Evolutionary conservation across 1,140 invertebrate species (phyloP).

Genomic region (Drosophila novamexicana): DNA sequence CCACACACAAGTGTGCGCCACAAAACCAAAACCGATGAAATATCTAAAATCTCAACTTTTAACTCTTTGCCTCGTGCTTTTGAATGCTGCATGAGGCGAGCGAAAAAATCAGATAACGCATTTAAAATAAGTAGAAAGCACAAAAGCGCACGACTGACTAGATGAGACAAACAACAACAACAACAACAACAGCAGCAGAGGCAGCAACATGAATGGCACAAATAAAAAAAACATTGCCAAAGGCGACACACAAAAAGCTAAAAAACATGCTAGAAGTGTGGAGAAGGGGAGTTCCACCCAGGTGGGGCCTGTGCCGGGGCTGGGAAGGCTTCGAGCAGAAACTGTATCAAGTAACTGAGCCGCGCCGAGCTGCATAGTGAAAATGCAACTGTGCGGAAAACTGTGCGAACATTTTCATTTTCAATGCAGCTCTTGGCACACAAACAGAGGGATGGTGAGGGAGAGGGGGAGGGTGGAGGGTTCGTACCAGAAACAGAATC

Average conservation of each 20-base stretch:
- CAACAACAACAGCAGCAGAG: slow-evolving; percentile 22
- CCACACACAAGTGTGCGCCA: not conserved
- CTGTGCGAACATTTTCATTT: slow-evolving; percentile 83
- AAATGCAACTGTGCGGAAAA: slow-evolving; percentile 82
- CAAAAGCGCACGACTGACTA: slow-evolving; percentile 77
- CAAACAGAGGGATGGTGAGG: slow-evolving; percentile 21
- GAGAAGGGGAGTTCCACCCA: too few relatives aligned
- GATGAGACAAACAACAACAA: slow-evolving; percentile 46
- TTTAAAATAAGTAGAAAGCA: slow-evolving; percentile 77
- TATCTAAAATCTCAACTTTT: slow-evolving; percentile 67
- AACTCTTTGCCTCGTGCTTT: slow-evolving; percentile 60
- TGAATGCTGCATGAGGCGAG: slow-evolving; percentile 73
- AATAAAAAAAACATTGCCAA: slow-evolving; percentile 48
- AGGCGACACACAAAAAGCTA: slow-evolving; percentile 42
- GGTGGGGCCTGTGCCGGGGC: too few relatives aligned
- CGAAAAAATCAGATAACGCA: slow-evolving; percentile 75
- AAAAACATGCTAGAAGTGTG: slow-evolving; percentile 15
- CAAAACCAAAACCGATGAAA: not conserved
- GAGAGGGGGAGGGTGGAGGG: slow-evolving; percentile 15
- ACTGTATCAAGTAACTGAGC: slow-evolving; percentile 80
- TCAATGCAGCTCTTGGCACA: slow-evolving; percentile 77
- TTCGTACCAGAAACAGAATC: slow-evolving; percentile 17
- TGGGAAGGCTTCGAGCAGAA: slow-evolving; percentile 38
- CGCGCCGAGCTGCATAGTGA: slow-evolving; percentile 78
- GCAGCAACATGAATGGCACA: slow-evolving; percentile 33